phyloP scores from a whole-genome alignment of 2,797 vertebrate genomes.

The Neoniphon sammara region DNA sequence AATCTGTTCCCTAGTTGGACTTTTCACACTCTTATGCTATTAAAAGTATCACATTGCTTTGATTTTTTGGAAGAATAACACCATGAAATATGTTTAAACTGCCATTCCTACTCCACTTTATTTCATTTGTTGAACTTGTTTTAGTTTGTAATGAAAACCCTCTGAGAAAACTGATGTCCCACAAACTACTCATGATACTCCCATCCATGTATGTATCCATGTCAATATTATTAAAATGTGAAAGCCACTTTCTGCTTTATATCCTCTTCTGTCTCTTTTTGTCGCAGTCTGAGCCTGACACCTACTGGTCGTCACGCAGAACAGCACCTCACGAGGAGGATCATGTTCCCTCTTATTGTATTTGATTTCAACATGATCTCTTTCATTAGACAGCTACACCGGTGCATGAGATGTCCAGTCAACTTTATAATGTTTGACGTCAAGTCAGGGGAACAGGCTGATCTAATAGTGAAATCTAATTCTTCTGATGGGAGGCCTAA shows the following conservation, averaged over 20 bases:
- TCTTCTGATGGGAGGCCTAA: slow-evolving; percentile 79
- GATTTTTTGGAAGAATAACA: slow-evolving; percentile 18
- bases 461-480: slow-evolving; percentile 81
- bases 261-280: neutral
- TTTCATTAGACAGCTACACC: slow-evolving; percentile 71
- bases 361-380: slow-evolving; percentile 75
- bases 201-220: slow-evolving; percentile 69
- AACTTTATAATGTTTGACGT: slow-evolving; percentile 78
- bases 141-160: slow-evolving; percentile 32
- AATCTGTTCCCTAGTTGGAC: slow-evolving; percentile 43
- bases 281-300: slow-evolving; percentile 64
- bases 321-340: slow-evolving; percentile 14
- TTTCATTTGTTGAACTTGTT: slow-evolving; percentile 28
- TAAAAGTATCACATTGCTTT: slow-evolving; percentile 30
- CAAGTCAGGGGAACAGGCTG: slow-evolving; percentile 72
- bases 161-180: slow-evolving; percentile 39
- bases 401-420: slow-evolving; percentile 70
- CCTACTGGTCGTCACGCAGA: slow-evolving; percentile 56
- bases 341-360: slow-evolving; percentile 66
- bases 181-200: slow-evolving; percentile 24
- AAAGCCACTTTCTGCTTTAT: slow-evolving; percentile 55
- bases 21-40: slow-evolving; percentile 2
- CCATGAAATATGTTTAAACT: slow-evolving; percentile 43
- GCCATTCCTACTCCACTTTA: slow-evolving; percentile 33
- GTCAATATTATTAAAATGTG: slow-evolving; percentile 76